phyloP scores from a whole-genome alignment of 2,888 invertebrate species.

The Drosophila neonasuta region DNA sequence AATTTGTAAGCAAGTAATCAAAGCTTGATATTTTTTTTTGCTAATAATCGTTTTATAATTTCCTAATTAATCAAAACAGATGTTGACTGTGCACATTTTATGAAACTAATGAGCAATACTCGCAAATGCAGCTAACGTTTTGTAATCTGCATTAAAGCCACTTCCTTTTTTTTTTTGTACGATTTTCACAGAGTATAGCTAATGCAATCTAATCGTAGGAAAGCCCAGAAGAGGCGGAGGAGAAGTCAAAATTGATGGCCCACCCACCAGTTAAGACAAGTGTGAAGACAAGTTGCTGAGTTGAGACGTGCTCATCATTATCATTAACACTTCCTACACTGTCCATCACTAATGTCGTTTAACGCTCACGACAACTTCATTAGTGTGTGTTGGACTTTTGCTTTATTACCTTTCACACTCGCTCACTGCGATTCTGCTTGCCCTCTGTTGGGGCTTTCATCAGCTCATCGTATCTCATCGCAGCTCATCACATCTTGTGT shows the following conservation, averaged over 20 bases:
- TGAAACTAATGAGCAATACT: constrained; percentile 18
- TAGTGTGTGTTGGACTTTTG: constrained; percentile 30
- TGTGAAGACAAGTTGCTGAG: constrained; percentile 26
- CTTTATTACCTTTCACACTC: constrained; percentile 51
- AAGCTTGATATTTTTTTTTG: background rate
- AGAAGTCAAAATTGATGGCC: constrained; percentile 13
- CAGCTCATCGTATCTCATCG: constrained; percentile 23
- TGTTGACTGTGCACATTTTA: constrained; percentile 22
- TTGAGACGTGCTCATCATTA: constrained; percentile 42
- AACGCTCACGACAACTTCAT: constrained; percentile 39
- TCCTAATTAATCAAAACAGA: constrained; percentile 26
- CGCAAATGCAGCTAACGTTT: constrained; percentile 5
- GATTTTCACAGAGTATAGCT: constrained; percentile 1
- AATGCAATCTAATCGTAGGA: constrained; percentile 20
- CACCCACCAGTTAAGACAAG: constrained; percentile 42
- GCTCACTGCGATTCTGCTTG: background rate
- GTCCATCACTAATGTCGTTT: constrained; percentile 32
- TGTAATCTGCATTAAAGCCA: constrained; percentile 22
- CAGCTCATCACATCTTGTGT: constrained; percentile 23
- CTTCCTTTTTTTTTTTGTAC: background rate
- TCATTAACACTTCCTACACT: constrained; percentile 45
- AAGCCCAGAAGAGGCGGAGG: constrained; percentile 1
- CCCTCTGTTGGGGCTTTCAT: constrained; percentile 46
- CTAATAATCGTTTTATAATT: constrained; percentile 22
- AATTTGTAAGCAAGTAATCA: constrained; percentile 16